A percentile compares a stretch with the other conserved stretches of the same genome.
Conservation (phyloP, 2,113 vertebrate species). For the Ammospiza nelsoni region DNA sequence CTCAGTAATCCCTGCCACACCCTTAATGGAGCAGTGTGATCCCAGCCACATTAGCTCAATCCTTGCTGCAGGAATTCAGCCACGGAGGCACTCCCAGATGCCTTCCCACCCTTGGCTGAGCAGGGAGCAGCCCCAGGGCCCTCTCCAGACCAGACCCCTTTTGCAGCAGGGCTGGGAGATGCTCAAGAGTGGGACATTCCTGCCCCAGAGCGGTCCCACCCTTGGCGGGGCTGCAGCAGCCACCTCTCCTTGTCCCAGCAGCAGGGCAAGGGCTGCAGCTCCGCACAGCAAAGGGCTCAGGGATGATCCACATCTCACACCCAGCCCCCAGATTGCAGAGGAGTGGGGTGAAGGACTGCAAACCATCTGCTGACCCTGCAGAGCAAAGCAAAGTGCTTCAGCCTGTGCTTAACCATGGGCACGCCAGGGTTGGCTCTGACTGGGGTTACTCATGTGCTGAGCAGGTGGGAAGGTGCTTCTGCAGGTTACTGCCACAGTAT, state of each 20-base stretch:
- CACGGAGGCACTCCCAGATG: background rate
- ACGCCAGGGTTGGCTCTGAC: accelerated
- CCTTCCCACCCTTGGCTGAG: background rate
- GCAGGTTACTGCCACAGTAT: background rate
- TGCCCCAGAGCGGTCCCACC: background rate
- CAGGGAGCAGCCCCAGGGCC: background rate
- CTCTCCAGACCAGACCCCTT: background rate
- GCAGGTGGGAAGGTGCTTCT: background rate
- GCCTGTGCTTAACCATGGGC: accelerated
- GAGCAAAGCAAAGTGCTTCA: background rate
- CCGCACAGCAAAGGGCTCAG: background rate
- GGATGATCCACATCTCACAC: background rate
- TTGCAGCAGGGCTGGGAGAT: background rate
- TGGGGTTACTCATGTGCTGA: background rate
- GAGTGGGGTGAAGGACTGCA: background rate
- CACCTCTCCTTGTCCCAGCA: too few relatives aligned
- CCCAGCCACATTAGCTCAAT: background rate
- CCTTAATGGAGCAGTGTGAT: background rate
- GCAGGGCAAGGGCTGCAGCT: background rate
- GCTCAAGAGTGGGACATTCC: background rate
- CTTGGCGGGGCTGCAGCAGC: background rate
- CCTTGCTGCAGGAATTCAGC: background rate
- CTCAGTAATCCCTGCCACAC: background rate
- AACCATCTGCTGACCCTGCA: background rate
- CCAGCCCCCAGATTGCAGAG: background rate